Base-by-base conservation (phyloP, 1,140 invertebrate species). In the Drosophila albomicans region DNA sequence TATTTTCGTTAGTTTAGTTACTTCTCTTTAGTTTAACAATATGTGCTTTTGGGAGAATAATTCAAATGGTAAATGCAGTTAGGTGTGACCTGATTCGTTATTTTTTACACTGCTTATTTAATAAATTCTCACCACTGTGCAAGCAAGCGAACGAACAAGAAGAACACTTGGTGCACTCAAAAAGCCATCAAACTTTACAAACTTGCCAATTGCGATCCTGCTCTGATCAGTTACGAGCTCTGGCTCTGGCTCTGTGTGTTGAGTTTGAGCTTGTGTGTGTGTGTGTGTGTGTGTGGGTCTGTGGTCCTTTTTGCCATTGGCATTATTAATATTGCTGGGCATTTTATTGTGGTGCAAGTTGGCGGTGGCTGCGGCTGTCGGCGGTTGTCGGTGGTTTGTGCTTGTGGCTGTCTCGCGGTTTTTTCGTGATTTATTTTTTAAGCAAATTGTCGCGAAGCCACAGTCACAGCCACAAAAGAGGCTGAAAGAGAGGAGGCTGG, bases 391-490 rank as follows among this genome's bases (percentile, higher is more conserved):
- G 15, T 41, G 58, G 8, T 11, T 71, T 25, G 20, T 25, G 20
- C 20, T 25, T 25, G 20, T 25, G 62, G 68, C 35, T 73, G 51
- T 51, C 48, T 68, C 25, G 58, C 25, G 45, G 41, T 81, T 71
- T 81, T 71, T 71, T 88, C 85, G 85, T 88, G 85, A 87, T 88
- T 88, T 88, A 88, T 88, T 89, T 88, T 89, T 89, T 85, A 87
- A 88, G 84, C 84, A 87, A 87, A 87, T 87, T 87, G 84, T 87
- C 84, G 84, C 84, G 67, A 72, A 69, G 71, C 45, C 51, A 43
- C 51, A 65, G 41, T 41, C 45, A 13, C 16, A 64, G 64, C 35
- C 32, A 58, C 51, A 52, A 32, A 8, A 32, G 6, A 6, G 30
- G 30, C 30, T 6, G 5, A 32, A 7, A 8, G 30, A 32, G 30